Evolutionary conservation across 2,113 vertebrate species (phyloP).

Genomic region (Tragelaphus scriptus): DNA sequence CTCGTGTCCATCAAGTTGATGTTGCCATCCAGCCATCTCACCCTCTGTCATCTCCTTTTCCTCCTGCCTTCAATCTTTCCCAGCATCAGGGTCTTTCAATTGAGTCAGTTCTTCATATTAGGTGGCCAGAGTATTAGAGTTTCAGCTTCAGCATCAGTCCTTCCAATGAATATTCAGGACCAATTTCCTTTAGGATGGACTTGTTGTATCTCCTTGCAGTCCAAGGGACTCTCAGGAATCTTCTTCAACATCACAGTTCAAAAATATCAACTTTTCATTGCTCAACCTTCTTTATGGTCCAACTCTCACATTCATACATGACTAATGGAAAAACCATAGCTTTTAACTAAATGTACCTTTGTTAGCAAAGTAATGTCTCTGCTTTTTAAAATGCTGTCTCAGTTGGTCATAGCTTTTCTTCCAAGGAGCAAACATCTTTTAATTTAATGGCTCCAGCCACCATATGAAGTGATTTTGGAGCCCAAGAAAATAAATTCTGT

Average conservation of each 20-base stretch:
- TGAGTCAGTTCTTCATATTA: neutral
- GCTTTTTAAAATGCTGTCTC: neutral
- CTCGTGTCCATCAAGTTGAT: neutral
- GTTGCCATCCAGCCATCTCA: neutral
- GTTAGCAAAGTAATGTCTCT: neutral
- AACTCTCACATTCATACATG: neutral
- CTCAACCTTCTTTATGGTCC: neutral
- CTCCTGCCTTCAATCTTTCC: neutral
- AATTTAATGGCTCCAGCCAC: neutral
- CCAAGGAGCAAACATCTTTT: neutral
- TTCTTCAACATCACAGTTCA: neutral
- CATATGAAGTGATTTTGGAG: neutral
- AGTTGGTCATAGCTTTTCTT: neutral
- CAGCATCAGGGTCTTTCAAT: neutral
- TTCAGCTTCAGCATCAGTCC: neutral
- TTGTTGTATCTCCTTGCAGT: neutral
- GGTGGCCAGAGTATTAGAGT: neutral
- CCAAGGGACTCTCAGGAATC: neutral
- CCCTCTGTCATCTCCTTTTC: rapidly evolving
- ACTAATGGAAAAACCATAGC: neutral
- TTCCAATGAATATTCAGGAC: neutral
- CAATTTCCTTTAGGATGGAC: neutral
- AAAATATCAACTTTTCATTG: neutral
- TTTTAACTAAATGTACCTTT: neutral
- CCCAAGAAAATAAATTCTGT: neutral